Base-by-base conservation (phyloP, 2,797 vertebrate genomes). In the Hozukius guyotensis region DNA sequence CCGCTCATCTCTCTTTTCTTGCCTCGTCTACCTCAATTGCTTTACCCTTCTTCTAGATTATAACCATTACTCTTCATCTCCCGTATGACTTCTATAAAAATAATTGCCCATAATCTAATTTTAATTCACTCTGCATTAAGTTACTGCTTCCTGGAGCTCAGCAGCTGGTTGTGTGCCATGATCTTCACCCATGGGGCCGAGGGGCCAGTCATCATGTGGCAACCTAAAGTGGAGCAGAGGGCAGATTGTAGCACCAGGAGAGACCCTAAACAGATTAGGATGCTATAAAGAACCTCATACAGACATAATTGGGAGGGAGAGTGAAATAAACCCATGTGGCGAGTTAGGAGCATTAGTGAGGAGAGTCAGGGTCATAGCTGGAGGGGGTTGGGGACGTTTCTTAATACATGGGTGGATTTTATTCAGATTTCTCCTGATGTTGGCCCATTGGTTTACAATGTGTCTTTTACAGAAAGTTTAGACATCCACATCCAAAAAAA, bases 231-330 rank as follows among this genome's bases (percentile, higher is more conserved):
- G 82, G 78, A 81, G 85, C 77, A 74, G 78, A 85, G 88, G 77
- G 68, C 70, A 83, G 68, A 72, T 72, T 80, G 77, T 75, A 74
- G 61, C 81, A 80, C 81, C 72, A 34, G 42, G 25, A 86, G 82
- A 73, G 57, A 76, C 70, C 60, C 57, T 86, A 85, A 92, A 82
- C 79, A 80, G 81, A 92, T 90, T 87, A 87, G 42, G 49, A 75
- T 60, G 72, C 84, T 78, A 75, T 78, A 76, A 85, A 83, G 81
- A 83, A 82, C 63, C 78, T 74, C 64, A 77, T 72, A 75, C 65
- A 65, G 69, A 52, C 81, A 49, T 88, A 87, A 86, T 80, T 86
- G 77, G 63, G 66, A 79, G 34, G 70, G 77, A 70, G 71, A 81
- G 75, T 77, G 66, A 74, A 84, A 69, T 66, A 57, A 81, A 53